These are phyloP conservation scores for Drosophila nr. perissopoda DNA, from an alignment of 2,888 invertebrate species.

Conservation along the genomic window DNA sequence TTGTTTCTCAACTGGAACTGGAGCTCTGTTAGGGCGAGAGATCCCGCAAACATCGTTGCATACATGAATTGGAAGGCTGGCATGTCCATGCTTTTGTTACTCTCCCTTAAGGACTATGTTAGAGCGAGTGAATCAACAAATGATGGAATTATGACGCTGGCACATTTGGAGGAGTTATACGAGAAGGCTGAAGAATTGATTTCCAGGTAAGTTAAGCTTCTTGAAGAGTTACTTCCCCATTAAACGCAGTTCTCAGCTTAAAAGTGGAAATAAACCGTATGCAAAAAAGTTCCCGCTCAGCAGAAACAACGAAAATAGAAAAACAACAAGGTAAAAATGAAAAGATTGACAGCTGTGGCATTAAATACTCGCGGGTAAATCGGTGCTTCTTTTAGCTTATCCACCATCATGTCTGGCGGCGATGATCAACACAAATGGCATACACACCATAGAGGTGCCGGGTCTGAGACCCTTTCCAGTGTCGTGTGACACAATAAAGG, in stretches of 20 bases:
- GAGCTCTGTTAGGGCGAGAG: not conserved
- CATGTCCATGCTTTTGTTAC: slow-evolving; percentile 2
- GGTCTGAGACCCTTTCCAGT: slow-evolving; percentile 54
- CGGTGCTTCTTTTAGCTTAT: slow-evolving; percentile 13
- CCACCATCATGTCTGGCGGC: slow-evolving; percentile 71
- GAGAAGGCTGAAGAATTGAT: slow-evolving; percentile 42
- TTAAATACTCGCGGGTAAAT: not conserved
- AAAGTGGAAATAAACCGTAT: slow-evolving; percentile 39
- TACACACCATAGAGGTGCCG: slow-evolving; percentile 82
- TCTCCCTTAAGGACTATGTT: slow-evolving; percentile 2
- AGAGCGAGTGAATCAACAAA: not conserved
- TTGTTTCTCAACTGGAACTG: slow-evolving; percentile 7
- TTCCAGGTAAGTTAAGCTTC: slow-evolving; percentile 25
- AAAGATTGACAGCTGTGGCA: not conserved
- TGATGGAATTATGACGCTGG: not conserved
- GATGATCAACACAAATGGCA: slow-evolving; percentile 56
- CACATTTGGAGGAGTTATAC: slow-evolving; percentile 12
- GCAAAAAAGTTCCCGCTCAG: not conserved
- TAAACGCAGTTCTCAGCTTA: slow-evolving; percentile 30
- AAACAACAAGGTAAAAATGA: slow-evolving; percentile 14
- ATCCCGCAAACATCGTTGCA: not conserved
- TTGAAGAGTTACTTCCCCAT: not conserved
- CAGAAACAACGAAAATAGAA: not conserved
- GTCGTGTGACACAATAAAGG: slow-evolving; percentile 53
- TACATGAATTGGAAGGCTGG: slow-evolving; percentile 8